Evolutionary conservation across 2,797 vertebrate genomes (phyloP), one percentile per base, ranked within the genome.

Genomic region (Ambastaia sidthimunki): DNA sequence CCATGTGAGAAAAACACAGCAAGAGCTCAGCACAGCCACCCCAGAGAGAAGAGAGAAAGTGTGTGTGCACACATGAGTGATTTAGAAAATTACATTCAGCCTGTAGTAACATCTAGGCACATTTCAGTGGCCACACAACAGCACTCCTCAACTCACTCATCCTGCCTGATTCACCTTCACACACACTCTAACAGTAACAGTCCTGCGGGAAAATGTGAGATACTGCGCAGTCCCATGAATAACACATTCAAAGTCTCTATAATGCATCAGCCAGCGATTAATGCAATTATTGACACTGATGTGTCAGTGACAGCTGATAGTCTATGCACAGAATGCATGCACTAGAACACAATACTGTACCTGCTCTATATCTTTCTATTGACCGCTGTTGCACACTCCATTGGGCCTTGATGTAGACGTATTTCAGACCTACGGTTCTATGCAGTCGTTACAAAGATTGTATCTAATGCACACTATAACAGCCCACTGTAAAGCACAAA

Each of bases 81-180:
- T 67, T 71, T 59, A 4, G 80, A 71, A 85, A 77, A 82, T 80
- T 25, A 82, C 74, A 78, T 78, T 74, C 55, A 80, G 76, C 57
- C 67, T 66, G 66, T 78, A 48, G 74, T 74, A 82, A 73, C 82
- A 81, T 68, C 47, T 65, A 21, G 44, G 52, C 68, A 69, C 34
- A 21, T 78, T 76, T 62, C 59, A 57, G 60, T 66, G 74, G 50
- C 19, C 62, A 63, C 77, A n/a, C 52, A 60, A n/a, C 52, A 60
- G 57, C 54, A 41, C 69, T 77, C 54, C 16, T 47, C 65, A 59
- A 34, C 81, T 81, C 65, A 68, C 54, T 63, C 59, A 48, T 76
- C 70, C 68, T n/a, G 37, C 23, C 18, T 47, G 15, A 72, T 77
- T 76, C 62, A 63, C 62, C 66, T 70, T 54, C 52, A 74, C 34